Conservation (phyloP, 2,888 invertebrate species). For the Drosophila emarginata region DNA sequence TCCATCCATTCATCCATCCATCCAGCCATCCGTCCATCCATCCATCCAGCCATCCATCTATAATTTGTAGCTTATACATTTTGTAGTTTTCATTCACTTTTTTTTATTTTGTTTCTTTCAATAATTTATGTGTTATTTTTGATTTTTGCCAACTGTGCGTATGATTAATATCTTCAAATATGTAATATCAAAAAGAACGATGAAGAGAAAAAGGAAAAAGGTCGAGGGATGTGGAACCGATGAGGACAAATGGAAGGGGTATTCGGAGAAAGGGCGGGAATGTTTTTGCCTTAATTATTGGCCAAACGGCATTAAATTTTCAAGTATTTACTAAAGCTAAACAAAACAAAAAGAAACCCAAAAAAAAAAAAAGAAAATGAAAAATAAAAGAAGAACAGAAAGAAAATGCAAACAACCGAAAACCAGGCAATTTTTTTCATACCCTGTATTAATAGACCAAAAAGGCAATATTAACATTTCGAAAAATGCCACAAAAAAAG, state of each 20-base stretch:
- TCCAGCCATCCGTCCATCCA: neutral
- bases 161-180: constrained; percentile 68
- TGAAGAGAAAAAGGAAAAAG: neutral
- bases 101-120: neutral
- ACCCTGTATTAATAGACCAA: neutral
- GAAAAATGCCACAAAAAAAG: too few relatives aligned
- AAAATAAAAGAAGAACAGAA: constrained; percentile 3
- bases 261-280: constrained; percentile 27
- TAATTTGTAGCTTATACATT: constrained; percentile 1
- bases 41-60: neutral
- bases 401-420: constrained; percentile 19
- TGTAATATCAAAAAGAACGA: constrained; percentile 27
- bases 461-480: neutral
- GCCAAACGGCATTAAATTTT: constrained; percentile 74
- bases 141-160: constrained; percentile 60
- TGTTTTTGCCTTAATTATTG: constrained; percentile 71
- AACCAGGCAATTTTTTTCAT: constrained; percentile 6
- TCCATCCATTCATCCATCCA: neutral
- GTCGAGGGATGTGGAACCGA: neutral
- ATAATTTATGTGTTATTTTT: constrained; percentile 20
- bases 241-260: neutral
- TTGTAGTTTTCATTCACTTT: constrained; percentile 6
- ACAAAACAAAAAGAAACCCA: constrained; percentile 66
- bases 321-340: constrained; percentile 74
- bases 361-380: neutral